Conservation (phyloP, 2,888 invertebrate species). For the Agrilus biguttatus region DNA sequence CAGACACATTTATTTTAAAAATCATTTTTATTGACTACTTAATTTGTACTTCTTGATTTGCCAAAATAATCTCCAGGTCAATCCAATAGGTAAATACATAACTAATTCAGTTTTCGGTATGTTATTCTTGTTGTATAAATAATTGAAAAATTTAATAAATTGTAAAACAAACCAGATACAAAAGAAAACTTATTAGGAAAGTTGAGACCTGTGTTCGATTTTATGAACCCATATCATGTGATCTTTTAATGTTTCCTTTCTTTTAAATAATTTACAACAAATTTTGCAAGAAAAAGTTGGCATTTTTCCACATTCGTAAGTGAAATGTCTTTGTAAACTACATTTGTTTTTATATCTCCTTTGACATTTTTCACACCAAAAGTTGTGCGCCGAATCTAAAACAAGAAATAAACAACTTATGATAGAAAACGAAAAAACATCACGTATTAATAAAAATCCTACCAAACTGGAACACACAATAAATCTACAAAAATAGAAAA, state of each 20-base stretch:
- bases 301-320: slow-evolving; percentile 6
- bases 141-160: too few species aligned
- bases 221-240: slow-evolving; percentile 4
- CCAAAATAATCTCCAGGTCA: too few species aligned
- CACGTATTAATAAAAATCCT: slow-evolving; percentile 4
- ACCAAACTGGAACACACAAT: not conserved
- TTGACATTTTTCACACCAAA: slow-evolving; percentile 36
- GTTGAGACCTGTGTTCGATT: not conserved
- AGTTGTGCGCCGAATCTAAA: slow-evolving; percentile 10
- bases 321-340: slow-evolving; percentile 2
- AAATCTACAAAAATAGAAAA: not conserved
- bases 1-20: too few species aligned
- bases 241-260: slow-evolving; percentile 1
- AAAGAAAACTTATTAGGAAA: not conserved
- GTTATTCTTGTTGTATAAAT: too few species aligned
- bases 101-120: too few species aligned
- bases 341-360: slow-evolving; percentile 41
- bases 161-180: too few species aligned
- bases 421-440: not conserved
- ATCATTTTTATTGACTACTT: too few species aligned
- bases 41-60: too few species aligned
- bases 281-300: slow-evolving; percentile 3
- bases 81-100: too few species aligned
- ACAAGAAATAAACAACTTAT: not conserved
- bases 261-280: slow-evolving; percentile 4